Conservation (phyloP, 2,113 vertebrate species). For the Centrocercus urophasianus region DNA sequence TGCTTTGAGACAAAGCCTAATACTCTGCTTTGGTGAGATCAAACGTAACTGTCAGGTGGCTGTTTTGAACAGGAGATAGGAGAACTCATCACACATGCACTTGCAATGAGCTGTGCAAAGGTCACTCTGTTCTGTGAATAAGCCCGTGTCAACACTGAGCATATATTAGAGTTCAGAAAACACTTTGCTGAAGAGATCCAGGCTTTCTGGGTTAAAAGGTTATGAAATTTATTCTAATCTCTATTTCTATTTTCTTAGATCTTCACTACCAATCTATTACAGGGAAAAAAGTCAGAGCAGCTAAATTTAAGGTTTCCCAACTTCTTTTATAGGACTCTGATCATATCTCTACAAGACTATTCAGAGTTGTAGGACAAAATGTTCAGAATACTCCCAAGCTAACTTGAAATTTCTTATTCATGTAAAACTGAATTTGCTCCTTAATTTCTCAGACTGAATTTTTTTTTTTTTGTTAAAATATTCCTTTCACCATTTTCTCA, state of each 20-base stretch:
- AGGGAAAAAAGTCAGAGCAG: background rate
- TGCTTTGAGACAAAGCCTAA: background rate
- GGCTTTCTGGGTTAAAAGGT: constrained; percentile 59
- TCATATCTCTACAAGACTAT: background rate
- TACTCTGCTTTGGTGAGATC: background rate
- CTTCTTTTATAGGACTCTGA: background rate
- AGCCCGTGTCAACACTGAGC: constrained; percentile 54
- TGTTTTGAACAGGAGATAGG: background rate
- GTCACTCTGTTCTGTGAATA: constrained; percentile 44
- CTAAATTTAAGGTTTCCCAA: background rate
- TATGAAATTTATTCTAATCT: constrained; percentile 60
- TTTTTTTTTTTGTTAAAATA: background rate
- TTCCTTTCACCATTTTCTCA: background rate
- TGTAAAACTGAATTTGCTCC: constrained; percentile 38
- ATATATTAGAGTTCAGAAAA: constrained; percentile 41
- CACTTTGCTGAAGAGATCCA: constrained; percentile 34
- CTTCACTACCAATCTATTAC: background rate
- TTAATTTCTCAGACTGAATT: constrained; percentile 10
- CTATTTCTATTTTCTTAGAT: constrained; percentile 9
- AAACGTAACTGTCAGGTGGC: background rate
- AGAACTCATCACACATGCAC: background rate
- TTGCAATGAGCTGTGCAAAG: constrained; percentile 57
- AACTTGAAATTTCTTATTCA: constrained; percentile 3
- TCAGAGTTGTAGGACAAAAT: background rate
- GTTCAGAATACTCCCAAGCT: constrained; percentile 18